Evolutionary conservation across 1,140 invertebrate genomes (phyloP).

Genomic region (Drosophila tropicalis): DNA sequence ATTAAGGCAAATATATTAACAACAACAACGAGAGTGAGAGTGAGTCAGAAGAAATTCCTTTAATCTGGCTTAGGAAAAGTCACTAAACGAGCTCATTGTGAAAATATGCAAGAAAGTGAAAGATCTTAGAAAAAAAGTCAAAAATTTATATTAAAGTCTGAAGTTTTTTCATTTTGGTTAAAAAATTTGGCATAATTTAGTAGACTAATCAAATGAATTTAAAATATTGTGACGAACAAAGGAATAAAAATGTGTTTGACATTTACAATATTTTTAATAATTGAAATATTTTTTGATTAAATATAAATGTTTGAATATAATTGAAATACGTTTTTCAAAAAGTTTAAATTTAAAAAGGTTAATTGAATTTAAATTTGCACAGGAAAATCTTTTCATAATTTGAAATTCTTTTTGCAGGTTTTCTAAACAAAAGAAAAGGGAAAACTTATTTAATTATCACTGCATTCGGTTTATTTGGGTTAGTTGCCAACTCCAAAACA

Average conservation of each 20-base stretch:
- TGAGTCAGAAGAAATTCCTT: constrained; percentile 1
- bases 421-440: background rate
- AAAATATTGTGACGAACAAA: too few species aligned
- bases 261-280: too few species aligned
- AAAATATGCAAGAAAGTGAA: constrained; percentile 7
- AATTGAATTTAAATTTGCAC: background rate
- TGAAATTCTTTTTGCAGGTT: background rate
- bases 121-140: background rate
- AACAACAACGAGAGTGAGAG: constrained; percentile 14
- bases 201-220: too few species aligned
- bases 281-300: too few species aligned
- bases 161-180: background rate
- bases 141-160: background rate
- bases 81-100: constrained; percentile 8
- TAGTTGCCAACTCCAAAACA: background rate
- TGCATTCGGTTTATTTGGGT: constrained; percentile 5
- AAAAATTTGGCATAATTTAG: too few species aligned
- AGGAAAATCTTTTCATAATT: background rate
- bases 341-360: background rate
- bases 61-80: constrained; percentile 9
- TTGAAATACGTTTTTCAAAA: too few species aligned
- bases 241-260: too few species aligned
- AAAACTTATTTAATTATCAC: constrained; percentile 13
- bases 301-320: too few species aligned
- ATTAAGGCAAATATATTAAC: constrained; percentile 21